Conservation (phyloP, 2,113 vertebrate genomes). For the Glaucomys volans region DNA sequence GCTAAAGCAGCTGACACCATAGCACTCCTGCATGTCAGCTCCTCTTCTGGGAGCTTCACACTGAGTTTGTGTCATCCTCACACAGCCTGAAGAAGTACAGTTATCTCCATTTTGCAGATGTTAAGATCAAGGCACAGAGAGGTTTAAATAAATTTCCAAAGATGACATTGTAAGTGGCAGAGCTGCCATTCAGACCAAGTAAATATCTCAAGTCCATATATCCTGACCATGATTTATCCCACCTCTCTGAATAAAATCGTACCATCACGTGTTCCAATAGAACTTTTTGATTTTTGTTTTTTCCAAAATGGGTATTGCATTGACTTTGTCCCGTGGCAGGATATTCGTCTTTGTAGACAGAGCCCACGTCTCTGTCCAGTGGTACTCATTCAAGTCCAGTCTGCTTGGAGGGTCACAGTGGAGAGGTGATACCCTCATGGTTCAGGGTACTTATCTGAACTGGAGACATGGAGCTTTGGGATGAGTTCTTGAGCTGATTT, state of each 20-base stretch:
- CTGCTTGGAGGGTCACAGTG: background rate
- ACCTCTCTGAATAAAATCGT: background rate
- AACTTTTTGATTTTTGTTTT: background rate
- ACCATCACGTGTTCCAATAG: background rate
- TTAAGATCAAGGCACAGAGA: background rate
- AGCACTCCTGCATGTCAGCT: background rate
- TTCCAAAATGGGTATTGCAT: background rate
- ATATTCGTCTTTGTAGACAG: background rate
- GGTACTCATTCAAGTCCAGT: rapidly evolving
- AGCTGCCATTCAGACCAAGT: background rate
- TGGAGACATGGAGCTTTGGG: background rate
- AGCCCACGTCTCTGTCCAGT: background rate
- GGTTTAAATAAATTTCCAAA: background rate
- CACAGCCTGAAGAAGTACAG: background rate
- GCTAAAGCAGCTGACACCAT: background rate
- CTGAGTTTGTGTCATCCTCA: background rate
- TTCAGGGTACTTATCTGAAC: background rate
- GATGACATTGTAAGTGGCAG: background rate
- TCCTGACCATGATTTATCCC: background rate
- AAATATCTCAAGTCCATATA: background rate
- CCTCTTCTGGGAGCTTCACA: background rate
- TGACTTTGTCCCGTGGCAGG: background rate
- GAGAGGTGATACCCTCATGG: background rate
- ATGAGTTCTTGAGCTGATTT: background rate
- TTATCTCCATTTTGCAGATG: background rate